Base-by-base conservation (phyloP, 2,113 vertebrate genomes). In the Oxygymnocypris stewartii region DNA sequence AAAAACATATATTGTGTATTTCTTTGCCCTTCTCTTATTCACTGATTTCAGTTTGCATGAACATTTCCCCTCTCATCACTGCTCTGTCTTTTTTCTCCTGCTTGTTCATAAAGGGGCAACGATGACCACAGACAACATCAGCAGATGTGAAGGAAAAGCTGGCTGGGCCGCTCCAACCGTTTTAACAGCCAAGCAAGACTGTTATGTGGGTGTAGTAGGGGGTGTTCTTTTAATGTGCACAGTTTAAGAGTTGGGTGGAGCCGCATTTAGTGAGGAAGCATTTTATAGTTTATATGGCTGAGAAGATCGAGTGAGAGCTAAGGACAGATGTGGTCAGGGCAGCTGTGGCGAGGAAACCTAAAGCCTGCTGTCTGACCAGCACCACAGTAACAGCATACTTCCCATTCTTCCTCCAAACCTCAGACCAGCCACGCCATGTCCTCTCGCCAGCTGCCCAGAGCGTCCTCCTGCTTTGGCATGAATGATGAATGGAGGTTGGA, bases 321-420 rank as follows among this genome's bases (percentile, higher is more conserved):
- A 81, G 86, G 79, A 90, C 73, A 89, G 90, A 92, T 93, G 93
- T 77, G 92, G 93, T 93, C 88, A 80, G 79, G 89, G 87, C 90
- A 91, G 90, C 92, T 91, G 91, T 79, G 84, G 92, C 91, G 89
- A 87, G 88, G 88, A 95, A 95, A 94, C 91, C 92, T 88, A 92
- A 91, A 91, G 89, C 90, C 91, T 91, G 87, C 86, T 87, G 90
- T 91, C 89, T 91, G 91, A 94, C 93, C 93, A 92, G 89, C 89
- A 91, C 93, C 93, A 90, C 90, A 92, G 93, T 90, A 93, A 92
- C 92, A 92, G 90, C 94, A 95, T 94, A 94, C 91, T 88, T 95
- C 89, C 94, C 91, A 95, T 95, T 95, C 94, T 94, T 94, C 92
- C 93, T 93, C 91, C 93, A 89, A 92, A 95, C 94, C 94, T 92